Evolutionary conservation across 2,888 invertebrate genomes (phyloP), one percentile per base, ranked within the genome.

Genomic region (Brachynemurus nebulosus): DNA sequence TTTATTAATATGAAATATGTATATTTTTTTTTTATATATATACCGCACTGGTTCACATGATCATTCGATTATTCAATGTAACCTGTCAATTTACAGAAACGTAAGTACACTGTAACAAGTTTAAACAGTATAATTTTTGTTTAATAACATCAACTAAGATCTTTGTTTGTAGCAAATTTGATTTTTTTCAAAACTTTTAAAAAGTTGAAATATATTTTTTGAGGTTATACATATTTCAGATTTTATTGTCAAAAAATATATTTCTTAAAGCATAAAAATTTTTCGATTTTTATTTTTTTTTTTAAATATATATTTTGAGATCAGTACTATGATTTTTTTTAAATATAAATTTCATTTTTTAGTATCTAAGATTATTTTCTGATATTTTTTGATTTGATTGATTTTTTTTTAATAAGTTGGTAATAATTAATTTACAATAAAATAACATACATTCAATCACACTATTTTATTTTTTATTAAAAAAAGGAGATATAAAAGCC

Each of bases 381-480:
- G 17, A 36, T 16, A 18, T 36, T 14, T 16, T 18, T 18, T 36
- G 16, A n/a, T 14, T 36, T 36, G 17, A n/a, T 36, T 19, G n/a
- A 36, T 36, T 36, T 18, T 36, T 36, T 17, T 36, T 36, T 36
- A 36, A 36, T 18, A 36, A 30, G 12, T 18, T 18, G 36, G 17
- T 18, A 18, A 36, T 36, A 36, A 36, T 36, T 36, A 18, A 36
- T 19, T 18, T 36, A 36, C 12, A 36, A 36, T 36, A 36, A 18
- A 9, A 35, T 30, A 30, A 30, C 14, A 9, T 30, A 7, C 9
- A 12, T 30, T 30, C 30, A 30, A 30, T 30, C 30, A 30, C 30
- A 30, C 30, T 30, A 30, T 30, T 30, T 30, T 30, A 12, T 30
- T 12, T 12, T 30, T 8, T 12, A 30, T 12, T 12, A 30, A 30